Base-by-base conservation (phyloP, 2,888 invertebrate genomes). In the Dasypogon diadema region DNA sequence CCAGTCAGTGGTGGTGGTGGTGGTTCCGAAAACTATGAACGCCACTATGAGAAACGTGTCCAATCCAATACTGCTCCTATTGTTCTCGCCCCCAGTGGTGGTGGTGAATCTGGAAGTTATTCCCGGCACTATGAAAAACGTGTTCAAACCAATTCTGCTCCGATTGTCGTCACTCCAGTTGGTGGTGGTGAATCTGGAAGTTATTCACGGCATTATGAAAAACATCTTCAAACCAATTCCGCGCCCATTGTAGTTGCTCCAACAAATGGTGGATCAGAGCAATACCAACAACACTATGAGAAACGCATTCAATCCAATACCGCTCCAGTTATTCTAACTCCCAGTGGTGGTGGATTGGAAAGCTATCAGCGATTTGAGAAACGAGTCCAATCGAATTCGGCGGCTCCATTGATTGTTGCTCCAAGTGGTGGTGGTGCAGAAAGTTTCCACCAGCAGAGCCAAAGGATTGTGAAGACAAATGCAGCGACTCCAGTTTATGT, bases 11-110 rank as follows among this genome's bases (percentile, higher is more conserved):
- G 78, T 58, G 80, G 80, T 63, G 75, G 79, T 18, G 80, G 80
- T 37, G 81, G 81, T 21, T 82, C 83, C 1, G 81, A 83, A 76
- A 82, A 81, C 3, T 84, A 81, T 60, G 77, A 82, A 14, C 83
- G 82, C 73, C 83, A 83, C 65, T 79, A 81, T 70, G 82, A 83
- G 75, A 82, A 81, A 18, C 77, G 80, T 2, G 78, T 82, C 0
- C 80, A 82, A 77, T 80, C 78, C 24, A 82, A 81, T 74, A 68
- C 79, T 0, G 77, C 78, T 1, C 81, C 81, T 2, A 77, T 79
- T 21, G 80, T 81, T 14, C 12, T 77, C 77, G 48, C 81, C 63
- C 68, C 83, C 76, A 26, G 79, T 30, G 81, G 80, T 24, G 81
- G 82, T 24, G 82, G 34, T 30, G 34, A 30, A 30, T 37, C 83